Evolutionary conservation across 1,140 invertebrate genomes (phyloP).

Genomic region (Drosophila simulans): DNA sequence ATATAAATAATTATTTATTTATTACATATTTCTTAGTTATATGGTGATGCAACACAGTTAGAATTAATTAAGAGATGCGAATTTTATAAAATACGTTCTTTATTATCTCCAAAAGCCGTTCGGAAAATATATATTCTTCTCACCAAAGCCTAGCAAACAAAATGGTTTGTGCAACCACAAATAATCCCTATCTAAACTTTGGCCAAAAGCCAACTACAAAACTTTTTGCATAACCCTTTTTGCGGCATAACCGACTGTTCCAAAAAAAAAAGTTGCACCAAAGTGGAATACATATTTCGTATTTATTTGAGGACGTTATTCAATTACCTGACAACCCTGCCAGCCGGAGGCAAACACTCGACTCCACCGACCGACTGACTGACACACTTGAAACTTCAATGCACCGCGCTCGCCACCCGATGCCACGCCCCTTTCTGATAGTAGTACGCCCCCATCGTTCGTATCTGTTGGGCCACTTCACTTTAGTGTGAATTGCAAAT

Average conservation of each 20-base stretch:
- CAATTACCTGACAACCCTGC: conserved; percentile 52
- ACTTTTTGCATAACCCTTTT: not conserved
- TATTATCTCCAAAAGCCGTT: not conserved
- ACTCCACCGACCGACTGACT: conserved; percentile 27
- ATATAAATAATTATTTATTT: not conserved
- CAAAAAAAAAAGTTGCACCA: conserved; percentile 8
- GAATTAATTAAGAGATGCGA: too few relatives aligned
- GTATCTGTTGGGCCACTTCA: conserved; percentile 61
- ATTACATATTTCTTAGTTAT: too few relatives aligned
- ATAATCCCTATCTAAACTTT: conserved; percentile 13
- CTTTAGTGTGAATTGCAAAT: conserved; percentile 51
- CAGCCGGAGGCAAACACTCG: conserved; percentile 24
- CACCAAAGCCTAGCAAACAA: not conserved
- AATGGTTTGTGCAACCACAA: conserved; percentile 5
- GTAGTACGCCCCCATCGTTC: not conserved
- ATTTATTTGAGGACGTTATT: conserved; percentile 55
- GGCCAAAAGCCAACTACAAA: conserved; percentile 1
- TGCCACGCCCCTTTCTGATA: conserved; percentile 9
- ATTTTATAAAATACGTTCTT: not conserved
- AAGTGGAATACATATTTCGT: conserved; percentile 26
- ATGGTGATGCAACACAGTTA: too few relatives aligned
- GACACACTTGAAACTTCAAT: conserved; percentile 62
- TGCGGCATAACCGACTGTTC: not conserved
- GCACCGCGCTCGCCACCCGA: conserved; percentile 10
- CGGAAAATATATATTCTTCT: not conserved